phyloP scores from a whole-genome alignment of 2,888 invertebrate species.

The Brachylomia viminalis region DNA sequence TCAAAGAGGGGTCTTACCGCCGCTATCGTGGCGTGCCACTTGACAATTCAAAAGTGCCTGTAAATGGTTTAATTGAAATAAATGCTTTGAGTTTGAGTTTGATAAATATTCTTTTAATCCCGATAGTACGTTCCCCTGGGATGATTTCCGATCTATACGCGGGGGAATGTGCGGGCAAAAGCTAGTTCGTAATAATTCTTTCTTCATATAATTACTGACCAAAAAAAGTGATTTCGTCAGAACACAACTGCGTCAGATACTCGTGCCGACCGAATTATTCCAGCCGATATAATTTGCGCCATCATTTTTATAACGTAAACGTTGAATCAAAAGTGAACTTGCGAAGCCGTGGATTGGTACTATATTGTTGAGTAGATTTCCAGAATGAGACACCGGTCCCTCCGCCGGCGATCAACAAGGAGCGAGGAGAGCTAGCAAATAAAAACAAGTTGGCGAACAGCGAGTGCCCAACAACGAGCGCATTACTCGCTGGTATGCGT shows the following conservation, averaged over 20 bases:
- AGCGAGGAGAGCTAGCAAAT: too few species aligned
- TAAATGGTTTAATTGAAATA: too few species aligned
- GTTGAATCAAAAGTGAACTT: neutral
- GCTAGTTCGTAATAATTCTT: neutral
- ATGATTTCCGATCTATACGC: neutral
- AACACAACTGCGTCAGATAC: constrained; percentile 29
- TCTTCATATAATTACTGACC: neutral
- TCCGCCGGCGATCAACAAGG: too few species aligned
- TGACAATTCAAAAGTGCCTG: too few species aligned
- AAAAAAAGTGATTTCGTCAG: neutral
- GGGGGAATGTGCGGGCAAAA: neutral
- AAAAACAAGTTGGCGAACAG: too few species aligned
- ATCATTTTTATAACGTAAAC: constrained; percentile 20
- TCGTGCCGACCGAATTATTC: constrained; percentile 23
- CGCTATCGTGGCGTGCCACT: too few species aligned
- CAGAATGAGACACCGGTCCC: neutral
- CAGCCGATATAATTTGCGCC: constrained; percentile 24
- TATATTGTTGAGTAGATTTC: neutral
- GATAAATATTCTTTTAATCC: too few species aligned
- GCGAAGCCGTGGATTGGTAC: neutral
- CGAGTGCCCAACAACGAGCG: too few species aligned
- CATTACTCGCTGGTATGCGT: too few species aligned
- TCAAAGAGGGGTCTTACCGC: too few species aligned
- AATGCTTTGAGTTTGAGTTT: too few species aligned
- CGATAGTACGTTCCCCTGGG: neutral